These are phyloP conservation scores for Helicoverpa armigera DNA, from an alignment of 1,140 invertebrate species.

Conservation along the genomic window DNA sequence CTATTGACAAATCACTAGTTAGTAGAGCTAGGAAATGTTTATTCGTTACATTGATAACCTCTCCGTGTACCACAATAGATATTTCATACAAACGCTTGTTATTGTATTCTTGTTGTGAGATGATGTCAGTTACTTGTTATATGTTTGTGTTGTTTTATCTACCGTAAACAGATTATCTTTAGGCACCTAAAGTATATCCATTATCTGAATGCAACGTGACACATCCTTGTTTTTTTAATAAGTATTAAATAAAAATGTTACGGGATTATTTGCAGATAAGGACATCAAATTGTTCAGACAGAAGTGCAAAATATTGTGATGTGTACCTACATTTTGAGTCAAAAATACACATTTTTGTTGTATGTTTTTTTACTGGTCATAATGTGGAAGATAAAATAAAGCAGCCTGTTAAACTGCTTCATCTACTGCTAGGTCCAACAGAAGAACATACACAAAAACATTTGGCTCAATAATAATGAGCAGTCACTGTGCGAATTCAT, in stretches of 20 bases:
- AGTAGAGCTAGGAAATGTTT: slow-evolving; percentile 8
- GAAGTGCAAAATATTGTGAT: too few species aligned
- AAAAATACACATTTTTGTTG: too few species aligned
- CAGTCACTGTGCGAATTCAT: background rate
- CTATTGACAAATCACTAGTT: background rate
- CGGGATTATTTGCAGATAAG: too few species aligned
- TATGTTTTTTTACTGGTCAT: too few species aligned
- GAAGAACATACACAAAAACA: background rate
- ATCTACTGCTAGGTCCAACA: background rate
- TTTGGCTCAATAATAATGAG: background rate
- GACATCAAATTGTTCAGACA: too few species aligned
- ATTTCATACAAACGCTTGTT: slow-evolving; percentile 17
- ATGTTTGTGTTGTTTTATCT: slow-evolving; percentile 49
- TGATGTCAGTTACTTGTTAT: slow-evolving; percentile 43
- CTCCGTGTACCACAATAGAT: slow-evolving; percentile 20
- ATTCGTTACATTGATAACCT: slow-evolving; percentile 41
- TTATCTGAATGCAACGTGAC: background rate
- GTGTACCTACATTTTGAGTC: too few species aligned
- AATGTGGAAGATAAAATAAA: too few species aligned
- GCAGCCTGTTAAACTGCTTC: too few species aligned
- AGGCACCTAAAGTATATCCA: background rate
- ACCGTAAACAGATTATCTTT: slow-evolving; percentile 35
- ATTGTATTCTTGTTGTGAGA: slow-evolving; percentile 34
- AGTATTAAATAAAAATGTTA: too few species aligned
- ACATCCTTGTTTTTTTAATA: background rate